Evolutionary conservation across 2,797 vertebrate species (phyloP), one percentile per base, ranked within the genome.

Genomic region (Pelobates cultripes): DNA sequence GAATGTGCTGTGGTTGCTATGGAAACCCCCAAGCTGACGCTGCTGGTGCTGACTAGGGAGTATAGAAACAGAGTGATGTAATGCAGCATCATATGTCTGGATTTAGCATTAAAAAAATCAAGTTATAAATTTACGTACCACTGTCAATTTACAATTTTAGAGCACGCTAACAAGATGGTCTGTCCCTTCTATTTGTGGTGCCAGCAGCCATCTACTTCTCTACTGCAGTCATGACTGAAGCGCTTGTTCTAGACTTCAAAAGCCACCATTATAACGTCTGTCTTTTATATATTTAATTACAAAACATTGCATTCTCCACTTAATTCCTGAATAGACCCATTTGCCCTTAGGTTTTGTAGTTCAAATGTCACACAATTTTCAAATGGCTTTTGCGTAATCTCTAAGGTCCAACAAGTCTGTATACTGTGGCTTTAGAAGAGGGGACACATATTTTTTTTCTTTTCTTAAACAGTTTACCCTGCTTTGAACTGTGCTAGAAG

Each of bases 231-330:
- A 60, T 70, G 79, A 77, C 74, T 82, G 68, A 72, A 72, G 69
- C 71, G 60, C 80, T 81, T 64, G 68, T 82, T 76, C 44, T 28
- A 14, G 61, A 55, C 42, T 13, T 41, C 45, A 60, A 43, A 77
- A 70, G 80, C 66, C 80, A 82, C 67, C 64, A 77, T 82, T 73
- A 72, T 60, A 82, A 72, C 75, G 77, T 72, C 69, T 66, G 44
- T 77, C 80, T 73, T 82, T 63, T 73, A 66, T 82, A 73, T 28
- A 47, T 63, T 77, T 77, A 82, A 82, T 82, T 82, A 82, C 45
- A 60, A 82, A 72, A 71, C 76, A 81, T 76, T 81, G 67, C 68
- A 51, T 45, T 69, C 68, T 47, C 77, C 45, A 44, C 40, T 82
- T 40, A 57, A 69, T 68, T 82, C 60, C 17, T 53, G 43, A 72